phyloP scores from a whole-genome alignment of 2,113 vertebrate species.

The Prunella fulvescens region DNA sequence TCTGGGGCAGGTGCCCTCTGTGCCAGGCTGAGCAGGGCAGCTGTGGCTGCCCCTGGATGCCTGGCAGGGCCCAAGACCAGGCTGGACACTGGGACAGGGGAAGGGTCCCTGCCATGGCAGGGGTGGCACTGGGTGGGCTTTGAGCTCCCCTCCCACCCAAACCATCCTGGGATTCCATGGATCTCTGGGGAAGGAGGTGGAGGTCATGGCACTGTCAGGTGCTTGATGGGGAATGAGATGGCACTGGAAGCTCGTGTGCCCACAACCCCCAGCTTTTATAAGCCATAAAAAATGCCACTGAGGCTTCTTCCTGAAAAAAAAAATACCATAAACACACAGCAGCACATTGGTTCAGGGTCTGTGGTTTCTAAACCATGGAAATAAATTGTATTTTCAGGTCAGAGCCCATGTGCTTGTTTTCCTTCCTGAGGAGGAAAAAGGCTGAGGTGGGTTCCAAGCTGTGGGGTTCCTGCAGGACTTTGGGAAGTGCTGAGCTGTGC shows the following conservation, averaged over 20 bases:
- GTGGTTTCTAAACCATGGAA: background rate
- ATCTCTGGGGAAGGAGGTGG: background rate
- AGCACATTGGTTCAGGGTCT: rapidly evolving
- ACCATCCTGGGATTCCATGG: rapidly evolving
- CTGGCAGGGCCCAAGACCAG: background rate
- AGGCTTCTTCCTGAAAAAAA: background rate
- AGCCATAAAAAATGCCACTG: background rate
- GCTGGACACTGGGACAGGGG: background rate
- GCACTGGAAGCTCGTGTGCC: rapidly evolving
- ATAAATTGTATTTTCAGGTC: rapidly evolving
- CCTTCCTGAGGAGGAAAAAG: background rate
- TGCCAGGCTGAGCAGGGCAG: background rate
- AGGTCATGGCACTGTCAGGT: rapidly evolving
- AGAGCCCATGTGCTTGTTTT: rapidly evolving
- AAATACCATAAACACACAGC: rapidly evolving
- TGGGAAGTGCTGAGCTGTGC: background rate
- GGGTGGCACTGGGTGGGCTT: rapidly evolving
- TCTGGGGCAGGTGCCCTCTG: background rate
- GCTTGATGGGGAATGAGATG: background rate
- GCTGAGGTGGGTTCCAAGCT: too few species aligned
- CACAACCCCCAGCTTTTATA: rapidly evolving
- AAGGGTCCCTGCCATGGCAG: background rate
- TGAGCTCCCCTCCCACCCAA: background rate
- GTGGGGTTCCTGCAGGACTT: background rate
- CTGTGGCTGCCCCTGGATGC: background rate